A percentile compares a stretch with the other conserved stretches of the same genome.
phyloP scores from a whole-genome alignment of 2,888 invertebrate species.

The Itoplectis maculator region DNA sequence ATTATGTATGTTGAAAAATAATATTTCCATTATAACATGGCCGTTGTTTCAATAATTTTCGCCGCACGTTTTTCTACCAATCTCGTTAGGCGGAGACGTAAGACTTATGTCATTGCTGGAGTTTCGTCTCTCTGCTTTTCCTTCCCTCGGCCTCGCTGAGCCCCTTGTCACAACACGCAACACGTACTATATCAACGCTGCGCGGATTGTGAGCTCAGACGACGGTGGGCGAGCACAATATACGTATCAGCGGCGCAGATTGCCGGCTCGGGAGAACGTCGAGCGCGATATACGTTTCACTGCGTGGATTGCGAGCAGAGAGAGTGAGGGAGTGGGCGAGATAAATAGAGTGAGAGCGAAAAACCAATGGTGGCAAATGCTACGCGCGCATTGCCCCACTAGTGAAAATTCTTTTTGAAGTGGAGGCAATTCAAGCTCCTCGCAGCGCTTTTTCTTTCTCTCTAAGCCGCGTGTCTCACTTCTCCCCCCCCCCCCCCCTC shows the following conservation, averaged over 20 bases:
- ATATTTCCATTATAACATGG: too few species aligned
- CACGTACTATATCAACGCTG: neutral
- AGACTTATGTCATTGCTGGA: too few species aligned
- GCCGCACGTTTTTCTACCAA: too few species aligned
- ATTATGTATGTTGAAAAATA: too few species aligned
- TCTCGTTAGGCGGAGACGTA: too few species aligned
- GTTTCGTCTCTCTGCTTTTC: too few species aligned
- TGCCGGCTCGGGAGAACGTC: neutral
- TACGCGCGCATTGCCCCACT: conserved; percentile 1
- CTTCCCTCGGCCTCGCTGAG: neutral
- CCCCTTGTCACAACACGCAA: too few species aligned
- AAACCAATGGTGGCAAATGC: neutral
- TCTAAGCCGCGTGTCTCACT: neutral
- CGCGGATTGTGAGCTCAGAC: conserved; percentile 10
- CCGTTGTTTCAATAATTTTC: too few species aligned
- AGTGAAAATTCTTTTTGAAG: conserved; percentile 6
- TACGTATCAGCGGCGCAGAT: neutral
- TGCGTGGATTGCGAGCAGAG: conserved; percentile 5
- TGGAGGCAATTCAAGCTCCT: conserved; percentile 18
- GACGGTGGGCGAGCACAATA: neutral
- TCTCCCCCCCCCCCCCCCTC: too few species aligned
- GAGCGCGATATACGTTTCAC: neutral
- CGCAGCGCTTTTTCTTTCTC: conserved; percentile 1
- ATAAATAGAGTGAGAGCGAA: neutral
- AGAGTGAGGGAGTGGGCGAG: too few species aligned